These are phyloP conservation scores for Semicossyphus pulcher DNA, from an alignment of 2,113 vertebrate genomes.

Conservation along the genomic window DNA sequence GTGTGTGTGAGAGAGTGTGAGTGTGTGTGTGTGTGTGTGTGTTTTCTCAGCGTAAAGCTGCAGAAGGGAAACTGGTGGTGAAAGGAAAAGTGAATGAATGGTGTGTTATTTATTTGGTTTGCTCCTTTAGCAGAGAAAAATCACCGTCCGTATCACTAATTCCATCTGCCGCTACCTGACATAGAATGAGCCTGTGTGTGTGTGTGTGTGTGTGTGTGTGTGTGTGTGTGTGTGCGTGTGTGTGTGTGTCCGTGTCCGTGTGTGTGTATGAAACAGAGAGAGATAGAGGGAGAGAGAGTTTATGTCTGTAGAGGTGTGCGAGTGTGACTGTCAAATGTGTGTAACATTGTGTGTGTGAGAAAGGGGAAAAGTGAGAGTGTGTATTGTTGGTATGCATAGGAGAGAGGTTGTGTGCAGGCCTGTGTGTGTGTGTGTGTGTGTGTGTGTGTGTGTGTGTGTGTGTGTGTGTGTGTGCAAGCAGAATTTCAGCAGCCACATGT, in stretches of 20 bases:
- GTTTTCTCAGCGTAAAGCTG: slow-evolving; percentile 37
- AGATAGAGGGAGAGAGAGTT: no score
- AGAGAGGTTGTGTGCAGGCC: neutral
- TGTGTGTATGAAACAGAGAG: no score
- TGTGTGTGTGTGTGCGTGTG: slow-evolving; percentile 19
- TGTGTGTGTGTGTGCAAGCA: slow-evolving; percentile 13
- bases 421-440: neutral
- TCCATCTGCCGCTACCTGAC: slow-evolving; percentile 60
- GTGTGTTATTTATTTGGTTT: slow-evolving; percentile 77
- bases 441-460: slow-evolving; percentile 4
- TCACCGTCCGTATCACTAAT: slow-evolving; percentile 72
- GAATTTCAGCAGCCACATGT: slow-evolving; percentile 46
- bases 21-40: slow-evolving; percentile 45
- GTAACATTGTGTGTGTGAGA: slow-evolving; percentile 2
- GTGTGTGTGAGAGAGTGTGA: slow-evolving; percentile 38
- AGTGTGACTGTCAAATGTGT: slow-evolving; percentile 12
- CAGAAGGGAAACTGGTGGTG: slow-evolving; percentile 28
- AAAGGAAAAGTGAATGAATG: slow-evolving; percentile 64
- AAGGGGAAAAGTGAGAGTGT: no score
- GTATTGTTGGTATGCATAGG: slow-evolving; percentile 1
- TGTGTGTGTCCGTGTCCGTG: no score
- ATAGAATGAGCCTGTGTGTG: slow-evolving; percentile 61
- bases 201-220: slow-evolving; percentile 13
- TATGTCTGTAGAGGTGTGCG: no score
- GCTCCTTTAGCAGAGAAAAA: slow-evolving; percentile 64